Base-by-base conservation (phyloP, 2,113 vertebrate species). In the Gadus chalcogrammus region DNA sequence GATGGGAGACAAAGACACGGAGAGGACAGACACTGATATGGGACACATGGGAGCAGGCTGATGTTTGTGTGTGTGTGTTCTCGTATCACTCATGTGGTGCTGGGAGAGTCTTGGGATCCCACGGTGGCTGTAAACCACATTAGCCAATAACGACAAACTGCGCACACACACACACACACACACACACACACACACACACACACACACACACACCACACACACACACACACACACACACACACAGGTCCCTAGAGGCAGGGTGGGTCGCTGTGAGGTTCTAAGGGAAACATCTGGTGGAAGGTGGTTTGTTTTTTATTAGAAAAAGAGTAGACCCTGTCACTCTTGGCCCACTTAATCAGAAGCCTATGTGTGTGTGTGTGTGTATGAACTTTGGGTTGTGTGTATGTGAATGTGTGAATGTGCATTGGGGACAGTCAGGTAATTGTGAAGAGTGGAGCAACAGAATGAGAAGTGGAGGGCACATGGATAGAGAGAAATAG, bases 401-500 rank as follows among this genome's bases (percentile, higher is more conserved):
- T n/a, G n/a, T n/a, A n/a, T n/a, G n/a, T n/a, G n/a, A n/a, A 65
- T 20, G 7, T n/a, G n/a, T n/a, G n/a, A n/a, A 65, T 20, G 7
- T 42, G 58, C n/a, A n/a, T 15, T 6, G 3, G 0, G 56, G 65
- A 53, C 20, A 56, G 48, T 11, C n/a, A 2, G 66, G 48, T 72
- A 78, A 81, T 80, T 79, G 66, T 70, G 62, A 63, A 66, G 42
- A 66, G 5, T n/a, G 64, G 67, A 24, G 58, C 52, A 65, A 67
- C 27, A 71, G 75, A 81, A 75, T 71, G 69, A 74, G 79, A 71
- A 79, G 69, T 68, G 67, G 71, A 77, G 24, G 76, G 12, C 18
- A 71, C 53, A 62, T 67, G 20, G 75, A 71, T 55, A 52, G 64
- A 77, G 72, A 82, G 78, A 31, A 73, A 70, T 70, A 71, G 77